A percentile compares a stretch with the other conserved stretches of the same genome.
These are phyloP conservation scores for Cavia porcellus DNA, from an alignment of 2,113 vertebrate species.

Conservation along the genomic window DNA sequence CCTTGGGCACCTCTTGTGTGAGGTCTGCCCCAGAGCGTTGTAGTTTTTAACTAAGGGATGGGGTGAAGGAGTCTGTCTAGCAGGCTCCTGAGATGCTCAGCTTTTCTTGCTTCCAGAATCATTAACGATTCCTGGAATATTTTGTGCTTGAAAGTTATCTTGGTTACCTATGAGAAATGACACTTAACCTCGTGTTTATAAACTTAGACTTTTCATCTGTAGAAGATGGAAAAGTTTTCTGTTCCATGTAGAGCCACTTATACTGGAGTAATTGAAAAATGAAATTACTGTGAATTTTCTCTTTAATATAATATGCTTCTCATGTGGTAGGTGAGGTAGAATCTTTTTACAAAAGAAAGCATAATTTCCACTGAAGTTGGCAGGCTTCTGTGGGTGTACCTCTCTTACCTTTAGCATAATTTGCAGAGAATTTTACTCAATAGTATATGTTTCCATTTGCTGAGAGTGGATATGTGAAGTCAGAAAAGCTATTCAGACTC, in stretches of 20 bases:
- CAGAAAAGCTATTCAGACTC: slow-evolving; percentile 13
- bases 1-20: background rate
- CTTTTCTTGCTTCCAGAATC: background rate
- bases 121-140: background rate
- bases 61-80: background rate
- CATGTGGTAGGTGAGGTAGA: slow-evolving; percentile 10
- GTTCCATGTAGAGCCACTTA: background rate
- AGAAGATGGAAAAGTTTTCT: slow-evolving; percentile 23
- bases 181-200: background rate
- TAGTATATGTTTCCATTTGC: slow-evolving; percentile 27
- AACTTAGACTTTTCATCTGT: slow-evolving; percentile 9
- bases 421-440: background rate
- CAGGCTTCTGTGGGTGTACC: background rate
- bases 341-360: slow-evolving; percentile 60
- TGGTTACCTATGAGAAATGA: slow-evolving; percentile 44
- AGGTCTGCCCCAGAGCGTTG: background rate
- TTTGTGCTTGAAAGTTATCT: slow-evolving; percentile 47
- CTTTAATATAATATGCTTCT: background rate
- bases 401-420: background rate
- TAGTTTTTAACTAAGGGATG: background rate
- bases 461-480: slow-evolving; percentile 2
- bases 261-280: background rate
- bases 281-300: slow-evolving; percentile 33
- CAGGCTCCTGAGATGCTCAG: background rate
- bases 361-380: slow-evolving; percentile 58